Evolutionary conservation across 2,888 invertebrate species (phyloP).

Genomic region (Nudaria mundana): DNA sequence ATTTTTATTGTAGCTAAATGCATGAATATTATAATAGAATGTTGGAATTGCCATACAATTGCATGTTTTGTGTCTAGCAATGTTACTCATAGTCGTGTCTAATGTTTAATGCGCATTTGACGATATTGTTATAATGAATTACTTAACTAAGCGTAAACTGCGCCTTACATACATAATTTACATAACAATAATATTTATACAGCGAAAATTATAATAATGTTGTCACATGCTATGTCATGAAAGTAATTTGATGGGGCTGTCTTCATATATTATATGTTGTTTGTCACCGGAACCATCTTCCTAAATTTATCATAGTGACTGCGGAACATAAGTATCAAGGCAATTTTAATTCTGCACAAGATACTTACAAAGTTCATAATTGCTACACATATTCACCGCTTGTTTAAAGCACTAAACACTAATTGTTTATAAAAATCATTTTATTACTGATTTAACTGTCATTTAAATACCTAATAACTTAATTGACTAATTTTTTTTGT

Average conservation of each 20-base stretch:
- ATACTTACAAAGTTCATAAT: conserved; percentile 7
- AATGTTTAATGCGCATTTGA: conserved; percentile 18
- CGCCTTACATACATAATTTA: background rate
- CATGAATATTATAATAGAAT: conserved; percentile 44
- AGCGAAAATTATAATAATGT: conserved; percentile 11
- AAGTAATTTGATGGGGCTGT: conserved; percentile 20
- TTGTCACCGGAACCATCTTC: conserved; percentile 27
- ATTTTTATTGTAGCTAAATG: conserved; percentile 50
- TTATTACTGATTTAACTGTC: background rate
- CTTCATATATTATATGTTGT: conserved; percentile 11
- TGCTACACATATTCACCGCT: conserved; percentile 17
- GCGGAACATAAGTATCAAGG: conserved; percentile 20
- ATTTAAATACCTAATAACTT: conserved; percentile 1
- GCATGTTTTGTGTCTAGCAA: conserved; percentile 60
- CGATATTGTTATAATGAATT: conserved; percentile 19
- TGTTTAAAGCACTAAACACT: conserved; percentile 8
- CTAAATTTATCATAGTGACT: conserved; percentile 22
- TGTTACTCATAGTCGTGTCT: conserved; percentile 15
- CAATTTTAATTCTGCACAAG: conserved; percentile 32
- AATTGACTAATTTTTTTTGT: background rate
- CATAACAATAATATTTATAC: background rate
- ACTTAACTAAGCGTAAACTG: background rate
- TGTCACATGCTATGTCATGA: conserved; percentile 24
- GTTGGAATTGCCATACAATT: conserved; percentile 41
- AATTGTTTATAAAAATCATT: conserved; percentile 2